Evolutionary conservation across 2,888 invertebrate genomes (phyloP).

Genomic region (Eledona agricola): DNA sequence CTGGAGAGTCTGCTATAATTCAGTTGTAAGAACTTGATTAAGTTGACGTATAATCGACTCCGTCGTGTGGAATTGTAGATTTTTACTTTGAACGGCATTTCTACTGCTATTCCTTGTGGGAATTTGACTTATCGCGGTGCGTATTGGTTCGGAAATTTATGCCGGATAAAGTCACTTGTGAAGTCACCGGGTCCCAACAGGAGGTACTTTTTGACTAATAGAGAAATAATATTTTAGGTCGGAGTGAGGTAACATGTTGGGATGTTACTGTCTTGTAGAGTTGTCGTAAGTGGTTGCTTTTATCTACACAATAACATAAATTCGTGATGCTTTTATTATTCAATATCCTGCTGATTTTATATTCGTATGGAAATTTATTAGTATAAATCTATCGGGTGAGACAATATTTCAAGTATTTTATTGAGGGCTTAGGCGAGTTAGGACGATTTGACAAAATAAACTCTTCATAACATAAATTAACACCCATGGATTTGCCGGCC

Average conservation of each 20-base stretch:
- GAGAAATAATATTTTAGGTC: slow-evolving; percentile 43
- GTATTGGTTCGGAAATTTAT: slow-evolving; percentile 16
- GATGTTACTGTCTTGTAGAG: slow-evolving; percentile 34
- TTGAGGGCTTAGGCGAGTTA: slow-evolving; percentile 21
- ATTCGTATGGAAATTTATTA: slow-evolving; percentile 39
- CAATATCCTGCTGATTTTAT: slow-evolving; percentile 37
- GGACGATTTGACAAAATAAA: slow-evolving; percentile 26
- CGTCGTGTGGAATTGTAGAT: too few relatives aligned
- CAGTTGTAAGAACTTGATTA: too few relatives aligned
- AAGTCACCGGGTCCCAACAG: slow-evolving; percentile 33
- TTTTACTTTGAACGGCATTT: too few relatives aligned
- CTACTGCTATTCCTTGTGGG: not conserved
- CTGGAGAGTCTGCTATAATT: too few relatives aligned
- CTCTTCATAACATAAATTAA: slow-evolving; percentile 28
- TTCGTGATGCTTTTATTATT: slow-evolving; percentile 34
- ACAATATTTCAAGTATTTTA: slow-evolving; percentile 35
- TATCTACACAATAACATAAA: slow-evolving; percentile 26
- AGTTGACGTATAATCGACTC: too few relatives aligned
- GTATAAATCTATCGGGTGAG: slow-evolving; percentile 29
- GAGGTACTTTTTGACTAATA: slow-evolving; percentile 43
- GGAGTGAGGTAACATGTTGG: slow-evolving; percentile 28
- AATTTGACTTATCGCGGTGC: slow-evolving; percentile 3
- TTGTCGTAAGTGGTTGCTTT: slow-evolving; percentile 37
- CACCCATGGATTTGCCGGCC: slow-evolving; percentile 11
- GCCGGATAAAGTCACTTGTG: slow-evolving; percentile 27